A percentile compares a stretch with the other conserved stretches of the same genome.
These are phyloP conservation scores for Notarius quadriscutis DNA, from an alignment of 2,113 vertebrate species.

Conservation along the genomic window DNA sequence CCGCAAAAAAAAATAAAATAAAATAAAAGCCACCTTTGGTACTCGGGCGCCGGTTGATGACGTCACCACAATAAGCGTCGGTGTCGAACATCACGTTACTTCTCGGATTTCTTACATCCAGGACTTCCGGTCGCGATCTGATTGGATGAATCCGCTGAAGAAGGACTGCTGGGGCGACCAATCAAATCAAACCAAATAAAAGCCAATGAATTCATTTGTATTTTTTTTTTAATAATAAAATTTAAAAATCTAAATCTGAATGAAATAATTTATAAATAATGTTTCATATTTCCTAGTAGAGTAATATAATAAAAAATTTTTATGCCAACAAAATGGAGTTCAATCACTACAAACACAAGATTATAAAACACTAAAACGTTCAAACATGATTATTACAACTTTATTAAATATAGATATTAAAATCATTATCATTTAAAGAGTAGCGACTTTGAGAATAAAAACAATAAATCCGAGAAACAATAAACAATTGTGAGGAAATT, in stretches of 20 bases:
- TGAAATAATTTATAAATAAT: not conserved
- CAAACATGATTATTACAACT: not conserved
- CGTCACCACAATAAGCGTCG: constrained; percentile 42
- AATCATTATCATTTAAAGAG: not conserved
- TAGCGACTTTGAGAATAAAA: too few relatives aligned
- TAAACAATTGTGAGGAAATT: too few relatives aligned
- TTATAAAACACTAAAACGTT: not conserved
- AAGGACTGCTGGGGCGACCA: not conserved
- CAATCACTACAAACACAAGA: too few relatives aligned
- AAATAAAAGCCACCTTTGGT: constrained; percentile 13
- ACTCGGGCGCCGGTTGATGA: constrained; percentile 54
- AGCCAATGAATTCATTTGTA: not conserved
- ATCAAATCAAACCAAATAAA: not conserved
- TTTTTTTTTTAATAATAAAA: not conserved
- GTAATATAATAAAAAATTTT: not conserved
- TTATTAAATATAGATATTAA: not conserved
- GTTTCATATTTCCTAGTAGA: not conserved
- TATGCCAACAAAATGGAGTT: not conserved
- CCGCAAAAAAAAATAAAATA: constrained; percentile 51
- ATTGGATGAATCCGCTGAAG: not conserved
- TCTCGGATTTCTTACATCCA: not conserved
- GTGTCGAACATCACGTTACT: not conserved
- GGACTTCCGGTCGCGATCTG: not conserved
- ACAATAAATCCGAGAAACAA: too few relatives aligned
- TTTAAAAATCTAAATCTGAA: not conserved